These are phyloP conservation scores for Bambusicola thoracicus DNA, from an alignment of 2,113 vertebrate genomes.

Conservation along the genomic window DNA sequence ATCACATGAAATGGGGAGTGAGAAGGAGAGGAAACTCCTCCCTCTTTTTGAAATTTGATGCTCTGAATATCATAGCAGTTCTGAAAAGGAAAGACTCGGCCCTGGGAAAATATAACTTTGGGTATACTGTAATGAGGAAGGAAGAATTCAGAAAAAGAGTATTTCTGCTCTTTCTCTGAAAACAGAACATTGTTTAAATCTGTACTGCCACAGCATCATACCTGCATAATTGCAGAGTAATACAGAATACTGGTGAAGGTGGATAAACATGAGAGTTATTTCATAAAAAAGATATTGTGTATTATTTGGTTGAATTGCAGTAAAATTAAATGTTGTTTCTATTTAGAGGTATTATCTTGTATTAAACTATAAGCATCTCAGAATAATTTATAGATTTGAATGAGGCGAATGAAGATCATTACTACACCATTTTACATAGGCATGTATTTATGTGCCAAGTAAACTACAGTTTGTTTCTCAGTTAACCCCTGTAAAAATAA, in stretches of 20 bases:
- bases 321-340: slow-evolving; percentile 1
- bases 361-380: not conserved
- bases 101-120: not conserved
- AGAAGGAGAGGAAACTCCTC: not conserved
- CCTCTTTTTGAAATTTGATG: not conserved
- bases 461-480: not conserved
- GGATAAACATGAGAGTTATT: not conserved
- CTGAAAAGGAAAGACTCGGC: not conserved
- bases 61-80: not conserved
- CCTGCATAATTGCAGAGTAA: not conserved
- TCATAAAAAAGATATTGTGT: not conserved
- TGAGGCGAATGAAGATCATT: not conserved
- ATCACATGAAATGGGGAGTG: not conserved
- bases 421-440: not conserved
- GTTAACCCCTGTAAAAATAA: not conserved
- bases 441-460: not conserved
- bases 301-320: slow-evolving; percentile 33
- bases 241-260: not conserved
- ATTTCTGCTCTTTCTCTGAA: not conserved
- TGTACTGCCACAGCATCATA: not conserved
- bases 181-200: not conserved
- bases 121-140: not conserved
- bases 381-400: not conserved
- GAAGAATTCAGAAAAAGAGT: not conserved
- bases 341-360: slow-evolving; percentile 10